Evolutionary conservation across 2,888 invertebrate species (phyloP), one percentile per base, ranked within the genome.

Genomic region (Coecobrya sp.): DNA sequence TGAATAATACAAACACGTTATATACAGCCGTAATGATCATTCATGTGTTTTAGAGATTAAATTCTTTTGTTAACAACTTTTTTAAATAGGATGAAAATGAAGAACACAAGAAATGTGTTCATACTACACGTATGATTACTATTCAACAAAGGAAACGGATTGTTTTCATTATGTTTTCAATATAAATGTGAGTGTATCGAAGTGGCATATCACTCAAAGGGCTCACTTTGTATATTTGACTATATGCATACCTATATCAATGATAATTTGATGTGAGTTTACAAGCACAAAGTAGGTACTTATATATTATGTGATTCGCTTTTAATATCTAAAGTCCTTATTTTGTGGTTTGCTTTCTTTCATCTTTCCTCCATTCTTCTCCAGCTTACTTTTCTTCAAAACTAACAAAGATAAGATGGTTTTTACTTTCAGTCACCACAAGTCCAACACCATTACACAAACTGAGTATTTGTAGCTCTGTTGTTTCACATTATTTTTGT

Each of bases 21-120:
- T 7, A 22, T 45, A n/a, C 2, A 16, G 36, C 70, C 30, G n/a
- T 76, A 22, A 19, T 76, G 16, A 7, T 81, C 42, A 84, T 59
- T 81, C 42, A 84, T 59, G 30, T 84, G 30, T 65, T 19, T 85
- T 85, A 45, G 52, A 65, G n/a, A 85, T 85, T 42, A 45, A 42
- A n/a, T 85, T 42, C 22, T 13, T 42, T 73, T 19, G 13, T 13
- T 13, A 49, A 16, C 19, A 81, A 11, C 45, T 76, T 76, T 73
- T 76, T 19, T 11, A 76, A 49, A 76, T 16, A 4, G 27, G 49
- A 76, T n/a, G 45, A 76, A 45, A 76, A 76, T 22, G 42, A 76
- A 62, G 36, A 59, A 82, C 16, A 82, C 55, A 16, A 1, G n/a
- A 30, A 25, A 22, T 65, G 8, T 10, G 22, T 22, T 22, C 13